Evolutionary conservation across 1,140 invertebrate species (phyloP).

Genomic region (Cepaea nemoralis): DNA sequence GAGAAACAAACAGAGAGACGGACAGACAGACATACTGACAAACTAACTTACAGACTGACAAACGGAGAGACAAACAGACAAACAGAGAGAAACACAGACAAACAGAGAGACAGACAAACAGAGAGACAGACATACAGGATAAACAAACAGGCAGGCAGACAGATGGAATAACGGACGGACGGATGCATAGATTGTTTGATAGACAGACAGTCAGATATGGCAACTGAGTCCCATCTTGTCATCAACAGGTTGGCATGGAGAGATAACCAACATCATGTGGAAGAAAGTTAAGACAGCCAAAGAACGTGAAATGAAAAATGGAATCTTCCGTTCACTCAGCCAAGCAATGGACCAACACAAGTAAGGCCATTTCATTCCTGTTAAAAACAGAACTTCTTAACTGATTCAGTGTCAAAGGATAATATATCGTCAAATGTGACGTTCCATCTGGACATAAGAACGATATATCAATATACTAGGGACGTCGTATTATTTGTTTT

Average conservation of each 20-base stretch:
- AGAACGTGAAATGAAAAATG: neutral
- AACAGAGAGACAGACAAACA: neutral
- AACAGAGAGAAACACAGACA: neutral
- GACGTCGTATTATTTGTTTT: too few species aligned
- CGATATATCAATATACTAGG: too few species aligned
- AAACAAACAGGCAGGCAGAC: too few species aligned
- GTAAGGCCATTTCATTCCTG: slow-evolving; percentile 6
- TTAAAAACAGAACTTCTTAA: neutral
- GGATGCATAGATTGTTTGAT: too few species aligned
- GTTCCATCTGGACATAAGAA: too few species aligned
- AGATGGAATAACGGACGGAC: too few species aligned
- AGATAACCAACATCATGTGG: neutral
- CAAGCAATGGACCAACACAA: slow-evolving; percentile 26
- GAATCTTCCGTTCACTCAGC: slow-evolving; percentile 32
- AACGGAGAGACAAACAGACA: too few species aligned
- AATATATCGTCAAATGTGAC: too few species aligned
- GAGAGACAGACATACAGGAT: neutral
- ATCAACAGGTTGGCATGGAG: neutral
- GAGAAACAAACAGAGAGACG: too few species aligned
- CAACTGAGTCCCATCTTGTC: neutral
- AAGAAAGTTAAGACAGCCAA: neutral
- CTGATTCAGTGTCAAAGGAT: neutral
- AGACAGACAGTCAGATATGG: neutral
- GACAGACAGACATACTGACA: too few species aligned
- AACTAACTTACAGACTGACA: too few species aligned